phyloP scores from a whole-genome alignment of 2,113 vertebrate genomes.

The Orthonyx spaldingii region DNA sequence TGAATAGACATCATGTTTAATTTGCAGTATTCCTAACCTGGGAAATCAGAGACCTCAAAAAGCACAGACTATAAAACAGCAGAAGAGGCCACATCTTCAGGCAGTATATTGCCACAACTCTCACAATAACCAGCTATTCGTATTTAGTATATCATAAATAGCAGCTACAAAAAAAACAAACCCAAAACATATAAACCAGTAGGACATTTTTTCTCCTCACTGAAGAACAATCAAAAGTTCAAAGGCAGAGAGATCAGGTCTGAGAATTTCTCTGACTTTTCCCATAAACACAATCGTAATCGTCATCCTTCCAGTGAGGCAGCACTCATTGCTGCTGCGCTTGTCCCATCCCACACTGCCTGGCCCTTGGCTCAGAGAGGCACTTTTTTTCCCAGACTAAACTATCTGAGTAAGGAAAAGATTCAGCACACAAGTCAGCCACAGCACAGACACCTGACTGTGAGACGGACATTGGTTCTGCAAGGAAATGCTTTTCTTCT shows the following conservation, averaged over 20 bases:
- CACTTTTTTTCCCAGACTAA: neutral
- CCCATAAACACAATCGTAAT: neutral
- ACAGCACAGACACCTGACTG: accelerated
- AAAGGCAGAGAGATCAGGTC: neutral
- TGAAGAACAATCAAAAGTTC: neutral
- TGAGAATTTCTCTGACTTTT: neutral
- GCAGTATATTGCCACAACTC: neutral
- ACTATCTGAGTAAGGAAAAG: neutral
- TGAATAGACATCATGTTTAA: neutral
- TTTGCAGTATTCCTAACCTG: neutral
- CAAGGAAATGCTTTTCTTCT: neutral
- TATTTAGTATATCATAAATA: neutral
- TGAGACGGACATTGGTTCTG: accelerated
- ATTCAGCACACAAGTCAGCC: neutral
- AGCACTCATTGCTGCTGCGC: accelerated
- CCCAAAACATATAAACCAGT: neutral
- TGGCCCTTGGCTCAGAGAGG: neutral
- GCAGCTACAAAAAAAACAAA: neutral
- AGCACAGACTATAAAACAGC: neutral
- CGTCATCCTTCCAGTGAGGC: neutral
- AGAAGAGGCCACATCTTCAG: neutral
- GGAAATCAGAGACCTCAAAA: neutral
- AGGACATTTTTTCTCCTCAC: neutral
- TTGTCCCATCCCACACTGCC: neutral
- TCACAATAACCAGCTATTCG: neutral